Percentiles rank a stretch among this genome's conserved stretches.
These are phyloP conservation scores for Notiomystis cincta DNA, from an alignment of 2,113 vertebrate species.

Conservation along the genomic window DNA sequence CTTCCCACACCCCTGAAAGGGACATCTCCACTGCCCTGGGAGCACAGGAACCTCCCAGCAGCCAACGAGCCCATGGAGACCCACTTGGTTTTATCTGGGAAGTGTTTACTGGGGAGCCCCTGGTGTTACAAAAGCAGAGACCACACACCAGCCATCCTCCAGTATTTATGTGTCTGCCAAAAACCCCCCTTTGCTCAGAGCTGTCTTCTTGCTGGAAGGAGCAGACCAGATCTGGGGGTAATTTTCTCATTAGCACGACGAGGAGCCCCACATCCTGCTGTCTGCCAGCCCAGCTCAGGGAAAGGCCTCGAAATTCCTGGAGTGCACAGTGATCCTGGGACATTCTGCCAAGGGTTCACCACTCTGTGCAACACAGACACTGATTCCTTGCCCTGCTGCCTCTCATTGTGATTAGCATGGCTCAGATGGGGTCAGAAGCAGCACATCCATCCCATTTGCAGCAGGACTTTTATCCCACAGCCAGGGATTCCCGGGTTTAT, in stretches of 20 bases:
- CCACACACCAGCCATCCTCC: not conserved
- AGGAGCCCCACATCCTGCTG: not conserved
- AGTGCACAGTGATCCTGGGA: accelerated
- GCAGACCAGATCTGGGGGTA: not conserved
- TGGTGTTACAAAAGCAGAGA: not conserved
- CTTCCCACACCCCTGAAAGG: not conserved
- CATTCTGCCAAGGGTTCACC: not conserved
- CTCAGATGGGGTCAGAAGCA: not conserved
- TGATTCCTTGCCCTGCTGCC: not conserved
- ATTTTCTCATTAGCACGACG: not conserved
- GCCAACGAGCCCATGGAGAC: accelerated
- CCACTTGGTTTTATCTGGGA: not conserved
- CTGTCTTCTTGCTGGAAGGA: not conserved
- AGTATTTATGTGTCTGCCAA: not conserved
- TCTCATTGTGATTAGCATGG: not conserved
- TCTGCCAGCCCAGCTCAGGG: not conserved
- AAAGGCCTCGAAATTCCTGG: not conserved
- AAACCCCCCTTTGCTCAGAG: not conserved
- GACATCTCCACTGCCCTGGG: not conserved
- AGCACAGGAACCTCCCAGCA: not conserved
- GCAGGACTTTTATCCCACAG: not conserved
- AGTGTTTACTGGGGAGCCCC: not conserved
- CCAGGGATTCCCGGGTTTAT: not conserved
- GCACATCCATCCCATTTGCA: not conserved
- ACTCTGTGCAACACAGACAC: not conserved